These are phyloP conservation scores for Neosalanx taihuensis DNA, from an alignment of 2,797 vertebrate genomes.

Conservation along the genomic window DNA sequence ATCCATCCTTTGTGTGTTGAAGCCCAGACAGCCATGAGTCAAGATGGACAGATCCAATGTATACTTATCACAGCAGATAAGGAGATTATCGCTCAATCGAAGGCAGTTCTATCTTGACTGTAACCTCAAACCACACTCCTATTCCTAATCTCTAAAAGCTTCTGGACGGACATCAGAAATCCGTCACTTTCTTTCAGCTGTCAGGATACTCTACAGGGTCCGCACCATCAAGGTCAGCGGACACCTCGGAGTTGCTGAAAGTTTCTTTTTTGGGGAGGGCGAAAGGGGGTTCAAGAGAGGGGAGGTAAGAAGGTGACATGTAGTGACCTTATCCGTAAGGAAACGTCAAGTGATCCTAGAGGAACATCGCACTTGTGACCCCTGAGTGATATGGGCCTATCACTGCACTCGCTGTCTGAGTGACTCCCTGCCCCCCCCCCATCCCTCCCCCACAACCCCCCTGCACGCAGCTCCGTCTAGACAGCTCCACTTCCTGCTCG, in stretches of 20 bases:
- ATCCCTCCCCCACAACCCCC: background rate
- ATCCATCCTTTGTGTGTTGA: conserved; percentile 70
- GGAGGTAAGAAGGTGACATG: conserved; percentile 18
- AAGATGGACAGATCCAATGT: conserved; percentile 65
- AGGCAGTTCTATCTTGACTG: conserved; percentile 52
- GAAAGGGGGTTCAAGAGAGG: conserved; percentile 22
- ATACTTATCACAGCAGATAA: conserved; percentile 75
- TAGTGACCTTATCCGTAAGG: conserved; percentile 14
- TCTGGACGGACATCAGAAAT: conserved; percentile 20
- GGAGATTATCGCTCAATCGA: conserved; percentile 68
- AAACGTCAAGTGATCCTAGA: conserved; percentile 17
- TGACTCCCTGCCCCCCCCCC: conserved; percentile 4
- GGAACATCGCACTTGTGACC: conserved; percentile 21
- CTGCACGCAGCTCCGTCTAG: conserved; percentile 9
- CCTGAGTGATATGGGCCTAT: background rate
- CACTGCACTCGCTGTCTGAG: conserved; percentile 1
- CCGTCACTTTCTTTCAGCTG: conserved; percentile 6
- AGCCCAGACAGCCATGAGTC: conserved; percentile 40
- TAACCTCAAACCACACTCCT: conserved; percentile 43
- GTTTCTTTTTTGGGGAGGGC: conserved; percentile 20
- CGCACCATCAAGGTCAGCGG: conserved; percentile 45
- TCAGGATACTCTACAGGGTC: background rate
- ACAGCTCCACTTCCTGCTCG: conserved; percentile 10
- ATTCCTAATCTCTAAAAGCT: conserved; percentile 23
- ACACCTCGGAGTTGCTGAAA: conserved; percentile 33